These are phyloP conservation scores for Eriosoma lanigerum DNA, from an alignment of 1,140 invertebrate genomes.

Conservation along the genomic window DNA sequence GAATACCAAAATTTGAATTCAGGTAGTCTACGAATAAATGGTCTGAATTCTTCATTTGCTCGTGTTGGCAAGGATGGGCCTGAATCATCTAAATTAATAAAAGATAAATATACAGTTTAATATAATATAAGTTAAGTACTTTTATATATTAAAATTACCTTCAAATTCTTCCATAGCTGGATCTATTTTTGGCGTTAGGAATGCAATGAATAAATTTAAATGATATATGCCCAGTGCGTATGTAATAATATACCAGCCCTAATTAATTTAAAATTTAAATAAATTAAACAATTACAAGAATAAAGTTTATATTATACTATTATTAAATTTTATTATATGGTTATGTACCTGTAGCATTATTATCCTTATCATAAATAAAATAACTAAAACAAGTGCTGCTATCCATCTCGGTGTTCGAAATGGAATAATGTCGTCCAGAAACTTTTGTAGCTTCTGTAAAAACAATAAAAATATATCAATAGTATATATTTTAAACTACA, in stretches of 20 bases:
- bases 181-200: conserved; percentile 98
- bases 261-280: conserved; percentile 59
- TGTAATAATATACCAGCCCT: conserved; percentile 99
- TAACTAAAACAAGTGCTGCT: conserved; percentile 59
- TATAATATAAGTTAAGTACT: conserved; percentile 1
- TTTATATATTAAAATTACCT: conserved; percentile 66
- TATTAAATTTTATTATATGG: too few species aligned
- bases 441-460: conserved; percentile 60
- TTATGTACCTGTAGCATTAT: conserved; percentile 59
- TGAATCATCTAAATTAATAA: conserved; percentile 67
- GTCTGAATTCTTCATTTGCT: conserved; percentile 95
- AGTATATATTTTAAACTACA: neutral
- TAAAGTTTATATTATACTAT: conserved; percentile 45
- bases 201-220: conserved; percentile 98
- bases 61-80: conserved; percentile 92
- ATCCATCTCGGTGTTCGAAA: conserved; percentile 62
- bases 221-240: conserved; percentile 99
- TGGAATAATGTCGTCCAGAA: conserved; percentile 64
- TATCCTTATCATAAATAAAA: conserved; percentile 60
- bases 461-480: conserved; percentile 16
- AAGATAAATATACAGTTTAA: conserved; percentile 45
- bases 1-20: conserved; percentile 99
- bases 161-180: conserved; percentile 87
- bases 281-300: conserved; percentile 32
- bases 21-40: conserved; percentile 95